phyloP scores from a whole-genome alignment of 2,797 vertebrate species.

The Eulemur albifrons region DNA sequence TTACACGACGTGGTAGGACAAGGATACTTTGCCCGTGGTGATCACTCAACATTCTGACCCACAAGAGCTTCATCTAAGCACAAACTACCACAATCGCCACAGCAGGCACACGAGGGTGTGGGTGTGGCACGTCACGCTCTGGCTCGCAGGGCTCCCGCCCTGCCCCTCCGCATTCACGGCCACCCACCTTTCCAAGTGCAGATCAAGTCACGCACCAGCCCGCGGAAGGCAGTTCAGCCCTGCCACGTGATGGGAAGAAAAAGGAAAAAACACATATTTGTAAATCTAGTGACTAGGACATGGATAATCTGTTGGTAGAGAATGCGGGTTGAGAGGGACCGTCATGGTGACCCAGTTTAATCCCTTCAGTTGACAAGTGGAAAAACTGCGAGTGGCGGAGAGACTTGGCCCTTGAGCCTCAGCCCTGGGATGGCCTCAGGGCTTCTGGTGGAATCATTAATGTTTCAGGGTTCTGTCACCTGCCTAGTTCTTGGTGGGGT shows the following conservation, averaged over 20 bases:
- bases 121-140: accelerated
- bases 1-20: accelerated
- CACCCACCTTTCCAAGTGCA: accelerated
- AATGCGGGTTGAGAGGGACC: not conserved
- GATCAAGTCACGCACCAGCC: not conserved
- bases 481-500: not conserved
- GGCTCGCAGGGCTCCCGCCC: not conserved
- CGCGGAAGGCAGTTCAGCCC: not conserved
- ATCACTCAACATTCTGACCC: not conserved
- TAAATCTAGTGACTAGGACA: no score
- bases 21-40: not conserved
- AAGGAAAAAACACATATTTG: not conserved
- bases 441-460: no score
- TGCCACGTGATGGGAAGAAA: not conserved
- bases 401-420: no score
- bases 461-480: not conserved
- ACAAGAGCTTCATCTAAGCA: not conserved
- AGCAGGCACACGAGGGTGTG: accelerated
- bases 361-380: not conserved
- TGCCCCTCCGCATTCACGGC: accelerated
- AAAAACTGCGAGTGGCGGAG: not conserved
- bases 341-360: not conserved
- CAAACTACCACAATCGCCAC: not conserved
- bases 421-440: not conserved
- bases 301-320: not conserved